A percentile compares a stretch with the other conserved stretches of the same genome.
Conservation (phyloP, 2,113 vertebrate species). For the Ammodytes dubius region DNA sequence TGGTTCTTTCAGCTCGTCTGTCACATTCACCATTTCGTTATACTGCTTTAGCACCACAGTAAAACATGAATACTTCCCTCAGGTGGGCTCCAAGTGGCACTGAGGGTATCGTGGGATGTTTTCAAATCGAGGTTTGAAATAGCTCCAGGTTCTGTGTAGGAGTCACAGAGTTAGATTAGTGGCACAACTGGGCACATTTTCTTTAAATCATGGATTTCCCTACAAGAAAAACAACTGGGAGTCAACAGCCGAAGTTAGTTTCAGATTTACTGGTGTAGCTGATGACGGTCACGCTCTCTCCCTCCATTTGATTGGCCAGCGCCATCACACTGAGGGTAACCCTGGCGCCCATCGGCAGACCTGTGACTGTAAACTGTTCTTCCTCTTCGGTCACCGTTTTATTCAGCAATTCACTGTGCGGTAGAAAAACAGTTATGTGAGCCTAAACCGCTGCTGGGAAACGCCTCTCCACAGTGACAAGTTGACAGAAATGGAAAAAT, state of each 20-base stretch:
- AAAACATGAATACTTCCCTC: accelerated
- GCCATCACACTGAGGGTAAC: constrained; percentile 36
- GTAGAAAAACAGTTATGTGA: constrained; percentile 2
- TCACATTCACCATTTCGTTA: accelerated
- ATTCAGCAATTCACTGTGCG: accelerated
- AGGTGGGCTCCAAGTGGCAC: accelerated
- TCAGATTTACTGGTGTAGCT: constrained; percentile 55
- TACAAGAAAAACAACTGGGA: neutral
- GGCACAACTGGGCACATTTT: neutral
- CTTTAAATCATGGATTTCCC: neutral
- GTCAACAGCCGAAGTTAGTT: neutral
- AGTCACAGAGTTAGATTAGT: constrained; percentile 21
- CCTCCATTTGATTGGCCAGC: neutral
- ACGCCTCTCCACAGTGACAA: neutral
- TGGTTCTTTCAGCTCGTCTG: accelerated
- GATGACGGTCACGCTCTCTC: accelerated
- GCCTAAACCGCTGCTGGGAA: neutral
- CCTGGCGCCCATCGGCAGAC: neutral
- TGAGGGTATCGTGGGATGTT: accelerated
- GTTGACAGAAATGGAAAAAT: too few relatives aligned
- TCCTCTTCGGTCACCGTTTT: accelerated
- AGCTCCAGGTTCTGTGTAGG: constrained; percentile 33
- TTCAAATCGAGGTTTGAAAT: neutral
- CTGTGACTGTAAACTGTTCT: accelerated
- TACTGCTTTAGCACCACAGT: accelerated